These are phyloP conservation scores for Apodemia duryi DNA, from an alignment of 2,888 invertebrate species.

Conservation along the genomic window DNA sequence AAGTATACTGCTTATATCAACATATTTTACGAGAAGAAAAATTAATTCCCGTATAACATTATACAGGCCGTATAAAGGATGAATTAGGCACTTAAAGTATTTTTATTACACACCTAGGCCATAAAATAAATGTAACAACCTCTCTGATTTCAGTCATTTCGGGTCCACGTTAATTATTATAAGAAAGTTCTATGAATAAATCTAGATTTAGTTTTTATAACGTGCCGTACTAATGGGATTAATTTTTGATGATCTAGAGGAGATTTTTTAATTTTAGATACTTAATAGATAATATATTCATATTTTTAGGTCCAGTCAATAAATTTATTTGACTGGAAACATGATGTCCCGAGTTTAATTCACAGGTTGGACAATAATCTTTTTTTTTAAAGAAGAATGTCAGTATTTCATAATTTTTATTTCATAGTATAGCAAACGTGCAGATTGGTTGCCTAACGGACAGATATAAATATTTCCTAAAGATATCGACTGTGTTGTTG, in stretches of 20 bases:
- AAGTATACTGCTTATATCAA: too few relatives aligned
- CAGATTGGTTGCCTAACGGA: too few relatives aligned
- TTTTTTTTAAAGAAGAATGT: neutral
- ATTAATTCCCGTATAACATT: neutral
- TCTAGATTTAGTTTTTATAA: neutral
- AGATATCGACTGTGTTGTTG: too few relatives aligned
- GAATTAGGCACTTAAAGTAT: conserved; percentile 1
- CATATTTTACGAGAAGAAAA: too few relatives aligned
- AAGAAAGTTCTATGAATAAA: neutral
- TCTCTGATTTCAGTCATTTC: neutral
- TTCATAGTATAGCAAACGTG: too few relatives aligned
- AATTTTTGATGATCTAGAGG: too few relatives aligned
- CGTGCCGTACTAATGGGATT: neutral
- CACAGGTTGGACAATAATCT: neutral
- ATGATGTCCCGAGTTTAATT: neutral
- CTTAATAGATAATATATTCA: too few relatives aligned
- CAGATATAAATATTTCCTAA: too few relatives aligned
- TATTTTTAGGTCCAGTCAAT: too few relatives aligned
- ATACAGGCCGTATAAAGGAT: neutral
- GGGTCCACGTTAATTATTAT: neutral
- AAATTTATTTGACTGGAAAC: too few relatives aligned
- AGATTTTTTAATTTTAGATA: too few relatives aligned
- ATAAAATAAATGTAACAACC: neutral
- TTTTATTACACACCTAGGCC: neutral
- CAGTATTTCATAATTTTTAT: too few relatives aligned